These are phyloP conservation scores for Carassius gibelio DNA, from an alignment of 2,113 vertebrate genomes.

Conservation along the genomic window DNA sequence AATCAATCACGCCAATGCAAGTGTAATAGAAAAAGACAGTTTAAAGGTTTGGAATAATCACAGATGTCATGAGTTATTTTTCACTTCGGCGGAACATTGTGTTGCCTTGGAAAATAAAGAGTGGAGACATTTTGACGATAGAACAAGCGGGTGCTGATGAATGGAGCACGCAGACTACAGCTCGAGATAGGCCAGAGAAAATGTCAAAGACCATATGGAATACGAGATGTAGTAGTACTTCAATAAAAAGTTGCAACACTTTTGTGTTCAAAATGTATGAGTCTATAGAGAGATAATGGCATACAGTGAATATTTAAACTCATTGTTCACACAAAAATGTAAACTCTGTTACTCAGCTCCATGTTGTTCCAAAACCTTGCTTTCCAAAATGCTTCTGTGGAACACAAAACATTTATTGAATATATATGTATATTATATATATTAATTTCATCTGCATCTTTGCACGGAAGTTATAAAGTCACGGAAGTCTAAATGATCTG, in stretches of 20 bases:
- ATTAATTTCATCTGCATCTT: too few relatives aligned
- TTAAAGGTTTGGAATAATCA: constrained; percentile 75
- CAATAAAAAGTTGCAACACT: not conserved
- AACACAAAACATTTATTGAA: not conserved
- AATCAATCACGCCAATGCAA: constrained; percentile 69
- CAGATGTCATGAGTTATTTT: constrained; percentile 68
- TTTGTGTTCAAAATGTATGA: not conserved
- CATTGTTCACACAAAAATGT: not conserved
- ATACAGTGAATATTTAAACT: not conserved
- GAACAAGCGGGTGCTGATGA: constrained; percentile 31
- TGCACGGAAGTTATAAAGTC: too few relatives aligned
- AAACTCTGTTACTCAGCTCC: not conserved
- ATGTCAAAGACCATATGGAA: constrained; percentile 5
- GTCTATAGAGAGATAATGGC: not conserved
- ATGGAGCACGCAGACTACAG: constrained; percentile 31
- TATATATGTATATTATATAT: too few relatives aligned
- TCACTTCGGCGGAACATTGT: constrained; percentile 53
- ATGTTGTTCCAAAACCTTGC: not conserved
- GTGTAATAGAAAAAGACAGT: constrained; percentile 68
- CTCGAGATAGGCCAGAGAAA: constrained; percentile 1
- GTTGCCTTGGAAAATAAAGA: constrained; percentile 58
- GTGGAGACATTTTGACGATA: constrained; percentile 44
- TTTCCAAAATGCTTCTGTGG: not conserved
- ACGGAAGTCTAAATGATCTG: too few relatives aligned
- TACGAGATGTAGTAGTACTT: constrained; percentile 3